These are phyloP conservation scores for Drosophila kohkoa DNA, from an alignment of 1,140 invertebrate species.

Conservation along the genomic window DNA sequence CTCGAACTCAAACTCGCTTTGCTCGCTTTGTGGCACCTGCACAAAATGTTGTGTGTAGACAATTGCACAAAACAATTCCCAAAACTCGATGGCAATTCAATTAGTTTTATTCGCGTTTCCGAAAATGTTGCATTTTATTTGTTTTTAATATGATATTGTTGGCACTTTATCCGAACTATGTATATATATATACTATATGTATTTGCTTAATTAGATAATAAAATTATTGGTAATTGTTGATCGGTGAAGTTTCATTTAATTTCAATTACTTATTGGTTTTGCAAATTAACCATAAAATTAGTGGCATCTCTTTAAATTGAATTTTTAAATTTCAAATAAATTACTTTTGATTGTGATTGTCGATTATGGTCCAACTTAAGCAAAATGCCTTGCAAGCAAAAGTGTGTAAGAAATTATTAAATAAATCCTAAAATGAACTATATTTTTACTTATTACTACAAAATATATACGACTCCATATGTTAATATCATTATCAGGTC, in stretches of 20 bases:
- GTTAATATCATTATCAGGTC: too few relatives aligned
- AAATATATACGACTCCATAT: too few relatives aligned
- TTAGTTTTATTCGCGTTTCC: slow-evolving; percentile 8
- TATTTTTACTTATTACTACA: too few relatives aligned
- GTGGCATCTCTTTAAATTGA: not conserved
- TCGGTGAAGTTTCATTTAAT: not conserved
- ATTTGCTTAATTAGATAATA: not conserved
- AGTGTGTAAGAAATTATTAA: too few relatives aligned
- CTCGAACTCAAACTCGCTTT: slow-evolving; percentile 28
- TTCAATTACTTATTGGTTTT: too few relatives aligned
- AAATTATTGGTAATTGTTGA: not conserved
- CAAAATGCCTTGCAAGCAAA: too few relatives aligned
- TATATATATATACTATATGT: too few relatives aligned
- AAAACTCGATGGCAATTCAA: slow-evolving; percentile 15
- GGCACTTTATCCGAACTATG: not conserved
- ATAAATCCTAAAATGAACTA: too few relatives aligned
- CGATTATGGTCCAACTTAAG: not conserved
- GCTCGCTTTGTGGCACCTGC: not conserved
- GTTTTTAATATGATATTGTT: slow-evolving; percentile 6
- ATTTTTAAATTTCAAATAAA: not conserved
- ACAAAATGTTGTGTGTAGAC: not conserved
- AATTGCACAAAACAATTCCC: not conserved
- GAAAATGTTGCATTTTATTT: not conserved
- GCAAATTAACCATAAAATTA: too few relatives aligned
- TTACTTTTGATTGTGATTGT: not conserved